These are phyloP conservation scores for Choreutis nemorana DNA, from an alignment of 2,888 invertebrate genomes.

Conservation along the genomic window DNA sequence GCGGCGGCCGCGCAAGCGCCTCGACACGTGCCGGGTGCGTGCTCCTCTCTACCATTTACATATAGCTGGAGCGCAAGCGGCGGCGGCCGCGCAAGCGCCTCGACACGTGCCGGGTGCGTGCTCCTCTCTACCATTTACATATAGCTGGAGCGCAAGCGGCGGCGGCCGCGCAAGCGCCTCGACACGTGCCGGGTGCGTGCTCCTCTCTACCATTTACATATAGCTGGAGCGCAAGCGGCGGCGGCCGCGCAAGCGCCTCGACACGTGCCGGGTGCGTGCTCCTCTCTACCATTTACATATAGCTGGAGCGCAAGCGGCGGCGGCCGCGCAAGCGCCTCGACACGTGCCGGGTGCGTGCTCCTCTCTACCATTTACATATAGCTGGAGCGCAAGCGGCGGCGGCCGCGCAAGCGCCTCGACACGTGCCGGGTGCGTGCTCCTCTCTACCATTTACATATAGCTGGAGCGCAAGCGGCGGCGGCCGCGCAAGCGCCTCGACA, in stretches of 20 bases:
- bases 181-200: slow-evolving; percentile 60
- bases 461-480: slow-evolving; percentile 94
- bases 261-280: slow-evolving; percentile 91
- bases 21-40: slow-evolving; percentile 81
- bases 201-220: background rate
- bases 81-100: slow-evolving; percentile 94
- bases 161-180: slow-evolving; percentile 73
- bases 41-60: slow-evolving; percentile 73
- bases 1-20: slow-evolving; percentile 78
- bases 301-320: slow-evolving; percentile 70
- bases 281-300: slow-evolving; percentile 71
- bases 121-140: background rate
- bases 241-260: slow-evolving; percentile 65
- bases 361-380: background rate
- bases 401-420: background rate
- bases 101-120: slow-evolving; percentile 76
- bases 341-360: slow-evolving; percentile 68
- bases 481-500: slow-evolving; percentile 75
- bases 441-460: no score
- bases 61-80: slow-evolving; percentile 60
- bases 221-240: slow-evolving; percentile 90
- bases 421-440: no score
- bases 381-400: background rate
- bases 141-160: slow-evolving; percentile 77
- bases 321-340: slow-evolving; percentile 96